Conservation (phyloP, 2,888 invertebrate species). For the Dryocosmus kuriphilus region DNA sequence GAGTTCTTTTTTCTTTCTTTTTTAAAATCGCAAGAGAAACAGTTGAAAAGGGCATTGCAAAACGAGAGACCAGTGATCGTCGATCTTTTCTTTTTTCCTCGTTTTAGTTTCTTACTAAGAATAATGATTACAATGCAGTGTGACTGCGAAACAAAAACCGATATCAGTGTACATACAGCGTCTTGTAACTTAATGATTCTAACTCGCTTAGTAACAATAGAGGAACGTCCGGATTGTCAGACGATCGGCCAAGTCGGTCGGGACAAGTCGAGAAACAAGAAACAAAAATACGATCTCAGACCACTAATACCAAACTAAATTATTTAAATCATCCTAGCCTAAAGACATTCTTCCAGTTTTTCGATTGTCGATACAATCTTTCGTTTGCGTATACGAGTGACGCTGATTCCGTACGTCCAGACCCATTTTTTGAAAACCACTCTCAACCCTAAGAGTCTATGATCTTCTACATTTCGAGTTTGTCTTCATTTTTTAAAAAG, state of each 20-base stretch:
- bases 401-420: background rate
- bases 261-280: slow-evolving; percentile 41
- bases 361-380: slow-evolving; percentile 29
- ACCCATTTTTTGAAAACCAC: background rate
- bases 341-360: slow-evolving; percentile 48
- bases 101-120: slow-evolving; percentile 60
- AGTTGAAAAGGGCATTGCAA: slow-evolving; percentile 62
- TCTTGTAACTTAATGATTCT: slow-evolving; percentile 64
- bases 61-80: slow-evolving; percentile 72
- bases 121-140: slow-evolving; percentile 45
- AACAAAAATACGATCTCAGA: slow-evolving; percentile 65
- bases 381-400: slow-evolving; percentile 22
- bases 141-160: slow-evolving; percentile 32
- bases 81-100: slow-evolving; percentile 55
- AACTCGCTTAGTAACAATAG: slow-evolving; percentile 53
- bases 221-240: slow-evolving; percentile 52
- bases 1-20: slow-evolving; percentile 49
- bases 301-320: slow-evolving; percentile 67
- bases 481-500: too few species aligned
- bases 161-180: slow-evolving; percentile 54
- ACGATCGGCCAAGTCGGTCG: slow-evolving; percentile 53
- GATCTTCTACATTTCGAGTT: too few species aligned
- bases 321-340: slow-evolving; percentile 57
- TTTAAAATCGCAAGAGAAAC: slow-evolving; percentile 55
- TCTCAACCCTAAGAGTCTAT: background rate